These are phyloP conservation scores for Cremastinae sp. DNA, from an alignment of 2,888 invertebrate genomes.

Conservation along the genomic window DNA sequence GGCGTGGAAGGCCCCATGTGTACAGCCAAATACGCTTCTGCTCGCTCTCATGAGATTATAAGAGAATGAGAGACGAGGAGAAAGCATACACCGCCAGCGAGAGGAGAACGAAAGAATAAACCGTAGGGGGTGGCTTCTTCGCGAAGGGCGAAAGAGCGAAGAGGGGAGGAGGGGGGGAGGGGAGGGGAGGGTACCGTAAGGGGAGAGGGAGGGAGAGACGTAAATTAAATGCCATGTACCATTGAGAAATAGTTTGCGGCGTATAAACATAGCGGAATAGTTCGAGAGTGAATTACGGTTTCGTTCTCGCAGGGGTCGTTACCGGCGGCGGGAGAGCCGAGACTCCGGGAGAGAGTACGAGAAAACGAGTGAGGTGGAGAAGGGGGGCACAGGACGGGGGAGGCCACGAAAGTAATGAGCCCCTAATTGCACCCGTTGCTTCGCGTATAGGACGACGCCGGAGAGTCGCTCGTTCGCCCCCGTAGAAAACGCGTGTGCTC, in stretches of 20 bases:
- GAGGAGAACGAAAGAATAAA: neutral
- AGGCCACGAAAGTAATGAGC: slow-evolving; percentile 70
- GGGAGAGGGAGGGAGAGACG: slow-evolving; percentile 51
- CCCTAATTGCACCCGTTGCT: slow-evolving; percentile 70
- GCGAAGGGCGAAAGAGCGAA: too few species aligned
- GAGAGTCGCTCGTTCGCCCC: slow-evolving; percentile 60
- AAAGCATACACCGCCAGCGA: too few species aligned
- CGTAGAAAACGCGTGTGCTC: too few species aligned
- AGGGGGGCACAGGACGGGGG: slow-evolving; percentile 55
- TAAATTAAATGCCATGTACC: slow-evolving; percentile 67
- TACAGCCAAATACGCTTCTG: slow-evolving; percentile 31
- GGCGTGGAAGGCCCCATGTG: too few species aligned
- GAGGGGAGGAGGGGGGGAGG: slow-evolving; percentile 51
- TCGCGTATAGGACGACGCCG: slow-evolving; percentile 56
- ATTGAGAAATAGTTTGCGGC: slow-evolving; percentile 66
- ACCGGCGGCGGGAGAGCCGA: slow-evolving; percentile 47
- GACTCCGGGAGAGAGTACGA: neutral
- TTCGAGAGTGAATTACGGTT: slow-evolving; percentile 69
- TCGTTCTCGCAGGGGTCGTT: slow-evolving; percentile 67
- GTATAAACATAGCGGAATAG: slow-evolving; percentile 67
- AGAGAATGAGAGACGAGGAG: neutral
- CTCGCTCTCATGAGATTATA: slow-evolving; percentile 47
- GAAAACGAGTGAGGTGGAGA: slow-evolving; percentile 23
- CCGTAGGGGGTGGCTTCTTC: slow-evolving; percentile 9
- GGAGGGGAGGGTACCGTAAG: slow-evolving; percentile 19